phyloP scores from a whole-genome alignment of 1,140 invertebrate species.

The Tigriopus japonicus region DNA sequence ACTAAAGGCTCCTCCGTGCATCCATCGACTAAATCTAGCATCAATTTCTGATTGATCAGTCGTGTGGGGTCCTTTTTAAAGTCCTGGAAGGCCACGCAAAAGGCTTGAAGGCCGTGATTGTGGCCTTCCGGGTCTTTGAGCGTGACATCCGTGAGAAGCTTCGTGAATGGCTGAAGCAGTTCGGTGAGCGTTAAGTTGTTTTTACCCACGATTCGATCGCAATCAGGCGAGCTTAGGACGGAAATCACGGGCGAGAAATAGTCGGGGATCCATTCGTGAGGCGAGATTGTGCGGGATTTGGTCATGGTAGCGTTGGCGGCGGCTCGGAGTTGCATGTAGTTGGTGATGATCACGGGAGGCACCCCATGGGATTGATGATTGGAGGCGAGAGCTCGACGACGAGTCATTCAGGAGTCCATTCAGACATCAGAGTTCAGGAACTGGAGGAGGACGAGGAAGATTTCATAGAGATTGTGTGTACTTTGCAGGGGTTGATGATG shows the following conservation, averaged over 20 bases:
- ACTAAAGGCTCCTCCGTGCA: not conserved
- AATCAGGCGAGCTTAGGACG: not conserved
- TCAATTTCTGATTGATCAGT: not conserved
- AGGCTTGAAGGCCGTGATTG: not conserved
- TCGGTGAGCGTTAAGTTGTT: constrained; percentile 2
- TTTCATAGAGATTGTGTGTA: no score
- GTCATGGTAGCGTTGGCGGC: not conserved
- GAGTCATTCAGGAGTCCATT: no score
- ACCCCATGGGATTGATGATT: no score
- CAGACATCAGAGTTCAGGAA: no score
- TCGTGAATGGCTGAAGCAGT: constrained; percentile 11
- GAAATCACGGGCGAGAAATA: constrained; percentile 8
- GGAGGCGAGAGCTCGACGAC: no score
- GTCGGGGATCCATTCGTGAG: not conserved
- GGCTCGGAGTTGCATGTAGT: no score
- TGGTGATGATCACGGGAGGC: no score
- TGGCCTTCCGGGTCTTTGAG: constrained; percentile 11
- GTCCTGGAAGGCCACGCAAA: constrained; percentile 3
- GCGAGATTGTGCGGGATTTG: not conserved
- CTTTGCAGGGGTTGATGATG: no score
- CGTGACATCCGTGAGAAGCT: not conserved
- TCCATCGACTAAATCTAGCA: not conserved
- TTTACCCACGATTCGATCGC: not conserved
- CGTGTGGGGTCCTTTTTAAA: not conserved
- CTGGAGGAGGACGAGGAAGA: no score